Percentiles rank a stretch among this genome's conserved stretches.
Conservation (phyloP, 2,888 invertebrate genomes). For the Drosophila barbarae region DNA sequence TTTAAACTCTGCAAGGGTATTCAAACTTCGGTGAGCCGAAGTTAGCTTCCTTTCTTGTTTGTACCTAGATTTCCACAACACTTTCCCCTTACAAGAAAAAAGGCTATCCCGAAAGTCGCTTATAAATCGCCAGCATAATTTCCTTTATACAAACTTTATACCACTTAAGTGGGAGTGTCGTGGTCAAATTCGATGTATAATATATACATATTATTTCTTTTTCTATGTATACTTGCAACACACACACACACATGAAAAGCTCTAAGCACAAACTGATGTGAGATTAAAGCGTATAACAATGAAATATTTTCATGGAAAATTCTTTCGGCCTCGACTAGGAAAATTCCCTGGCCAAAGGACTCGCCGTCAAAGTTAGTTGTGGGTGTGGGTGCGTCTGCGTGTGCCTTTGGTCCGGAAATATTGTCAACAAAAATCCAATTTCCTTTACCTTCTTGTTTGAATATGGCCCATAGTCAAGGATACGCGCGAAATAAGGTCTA, state of each 20-base stretch:
- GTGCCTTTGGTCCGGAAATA: slow-evolving; percentile 58
- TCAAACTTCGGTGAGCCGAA: too few species aligned
- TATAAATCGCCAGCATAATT: neutral
- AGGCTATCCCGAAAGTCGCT: neutral
- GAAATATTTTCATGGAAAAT: slow-evolving; percentile 6
- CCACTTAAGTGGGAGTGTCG: neutral
- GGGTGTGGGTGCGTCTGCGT: slow-evolving; percentile 1
- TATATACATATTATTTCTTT: slow-evolving; percentile 40
- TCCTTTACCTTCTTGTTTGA: slow-evolving; percentile 67
- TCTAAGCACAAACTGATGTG: neutral
- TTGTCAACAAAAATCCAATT: slow-evolving; percentile 74
- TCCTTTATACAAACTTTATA: neutral
- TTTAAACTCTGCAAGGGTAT: too few species aligned
- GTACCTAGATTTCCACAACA: neutral
- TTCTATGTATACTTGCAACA: neutral
- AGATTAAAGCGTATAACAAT: slow-evolving; percentile 2
- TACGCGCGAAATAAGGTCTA: slow-evolving; percentile 9
- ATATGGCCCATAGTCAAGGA: slow-evolving; percentile 39
- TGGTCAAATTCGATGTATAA: slow-evolving; percentile 27
- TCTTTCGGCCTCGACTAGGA: neutral
- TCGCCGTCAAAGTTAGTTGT: slow-evolving; percentile 17
- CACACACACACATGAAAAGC: neutral
- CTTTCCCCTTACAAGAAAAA: neutral
- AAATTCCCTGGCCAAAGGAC: slow-evolving; percentile 11
- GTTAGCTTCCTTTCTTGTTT: neutral